Percentiles rank a stretch among this genome's conserved stretches.
Conservation (phyloP, 1,140 invertebrate species). For the Sitobion miscanthi region DNA sequence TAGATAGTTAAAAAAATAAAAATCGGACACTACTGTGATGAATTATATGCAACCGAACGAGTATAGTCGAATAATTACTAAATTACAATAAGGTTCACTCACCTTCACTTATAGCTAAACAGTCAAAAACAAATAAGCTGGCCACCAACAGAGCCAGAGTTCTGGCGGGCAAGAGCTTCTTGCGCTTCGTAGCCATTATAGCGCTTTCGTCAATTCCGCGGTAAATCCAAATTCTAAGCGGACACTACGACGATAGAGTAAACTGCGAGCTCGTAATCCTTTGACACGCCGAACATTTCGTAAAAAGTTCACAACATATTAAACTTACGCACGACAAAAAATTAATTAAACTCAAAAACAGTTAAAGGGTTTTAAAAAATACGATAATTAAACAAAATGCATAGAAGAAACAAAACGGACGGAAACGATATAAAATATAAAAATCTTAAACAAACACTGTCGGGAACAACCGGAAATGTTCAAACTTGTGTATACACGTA, state of each 20-base stretch:
- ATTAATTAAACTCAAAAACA: background rate
- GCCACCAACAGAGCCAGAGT: background rate
- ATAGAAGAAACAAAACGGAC: background rate
- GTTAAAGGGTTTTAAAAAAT: background rate
- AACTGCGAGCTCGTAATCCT: background rate
- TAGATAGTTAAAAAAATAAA: background rate
- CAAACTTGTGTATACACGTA: background rate
- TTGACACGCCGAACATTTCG: background rate
- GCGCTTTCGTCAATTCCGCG: background rate
- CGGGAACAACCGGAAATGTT: background rate
- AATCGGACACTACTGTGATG: background rate
- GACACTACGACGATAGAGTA: background rate
- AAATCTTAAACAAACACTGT: background rate
- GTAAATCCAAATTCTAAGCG: background rate
- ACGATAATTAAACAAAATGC: background rate
- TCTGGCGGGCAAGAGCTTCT: slow-evolving; percentile 55
- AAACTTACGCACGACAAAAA: background rate
- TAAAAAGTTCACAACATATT: background rate
- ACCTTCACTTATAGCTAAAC: slow-evolving; percentile 40
- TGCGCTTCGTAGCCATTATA: slow-evolving; percentile 39
- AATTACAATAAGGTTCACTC: background rate
- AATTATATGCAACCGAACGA: background rate
- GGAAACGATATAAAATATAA: background rate
- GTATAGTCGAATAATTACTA: background rate
- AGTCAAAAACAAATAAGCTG: slow-evolving; percentile 26